Evolutionary conservation across 1,140 invertebrate genomes (phyloP).

Genomic region (Formica selysi): DNA sequence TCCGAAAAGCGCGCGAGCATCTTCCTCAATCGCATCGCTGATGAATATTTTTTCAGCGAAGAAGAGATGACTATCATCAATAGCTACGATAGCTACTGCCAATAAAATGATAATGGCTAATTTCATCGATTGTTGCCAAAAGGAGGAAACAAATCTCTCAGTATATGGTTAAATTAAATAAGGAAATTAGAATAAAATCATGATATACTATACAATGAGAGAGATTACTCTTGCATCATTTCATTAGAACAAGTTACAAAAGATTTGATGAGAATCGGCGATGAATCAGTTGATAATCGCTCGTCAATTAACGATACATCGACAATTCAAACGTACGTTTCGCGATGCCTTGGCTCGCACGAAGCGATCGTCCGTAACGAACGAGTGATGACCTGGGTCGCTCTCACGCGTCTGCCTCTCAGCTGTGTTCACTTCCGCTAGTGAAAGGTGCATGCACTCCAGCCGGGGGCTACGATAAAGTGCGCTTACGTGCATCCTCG

Average conservation of each 20-base stretch:
- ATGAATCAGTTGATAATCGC: slow-evolving; percentile 25
- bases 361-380: slow-evolving; percentile 50
- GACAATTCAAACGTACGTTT: slow-evolving; percentile 24
- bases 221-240: not conserved
- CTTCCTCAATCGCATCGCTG: not conserved
- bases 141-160: not conserved
- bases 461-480: slow-evolving; percentile 66
- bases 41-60: not conserved
- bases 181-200: not conserved
- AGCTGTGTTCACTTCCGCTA: slow-evolving; percentile 83
- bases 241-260: not conserved
- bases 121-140: not conserved
- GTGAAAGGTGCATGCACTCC: slow-evolving; percentile 82
- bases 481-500: slow-evolving; percentile 66
- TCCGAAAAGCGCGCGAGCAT: not conserved
- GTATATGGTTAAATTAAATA: not conserved
- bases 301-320: too few species aligned
- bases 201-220: not conserved
- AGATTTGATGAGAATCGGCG: too few species aligned
- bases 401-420: slow-evolving; percentile 80
- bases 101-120: not conserved
- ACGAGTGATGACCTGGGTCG: slow-evolving; percentile 80
- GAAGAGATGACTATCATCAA: not conserved
- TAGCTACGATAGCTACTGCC: not conserved
- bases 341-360: slow-evolving; percentile 31